These are phyloP conservation scores for Notolepis coatsorum DNA, from an alignment of 2,797 vertebrate species.

Conservation along the genomic window DNA sequence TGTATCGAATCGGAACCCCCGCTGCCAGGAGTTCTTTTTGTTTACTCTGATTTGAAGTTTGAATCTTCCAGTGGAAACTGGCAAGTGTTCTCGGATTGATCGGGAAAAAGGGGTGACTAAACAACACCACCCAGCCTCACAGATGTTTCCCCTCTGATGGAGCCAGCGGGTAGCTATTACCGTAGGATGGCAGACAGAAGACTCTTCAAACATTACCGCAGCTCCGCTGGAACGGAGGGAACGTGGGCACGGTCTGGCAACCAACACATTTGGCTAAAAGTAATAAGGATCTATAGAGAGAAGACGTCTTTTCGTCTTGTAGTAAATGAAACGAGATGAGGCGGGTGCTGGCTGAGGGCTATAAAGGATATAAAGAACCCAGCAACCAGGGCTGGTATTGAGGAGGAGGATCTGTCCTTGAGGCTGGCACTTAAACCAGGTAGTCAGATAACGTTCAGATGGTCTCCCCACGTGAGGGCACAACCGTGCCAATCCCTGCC, in stretches of 20 bases:
- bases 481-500: conserved; percentile 51
- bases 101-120: conserved; percentile 29
- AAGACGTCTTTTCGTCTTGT: conserved; percentile 32
- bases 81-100: conserved; percentile 43
- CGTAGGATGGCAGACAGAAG: conserved; percentile 34
- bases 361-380: conserved; percentile 14
- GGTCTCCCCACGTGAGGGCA: conserved; percentile 71
- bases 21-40: conserved; percentile 4
- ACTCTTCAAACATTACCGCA: conserved; percentile 19
- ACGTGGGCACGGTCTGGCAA: conserved; percentile 28
- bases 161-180: conserved; percentile 50
- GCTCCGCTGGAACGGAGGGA: conserved; percentile 22
- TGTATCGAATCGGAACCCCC: background rate
- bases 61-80: conserved; percentile 11
- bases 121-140: conserved; percentile 33
- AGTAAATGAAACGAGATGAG: conserved; percentile 41
- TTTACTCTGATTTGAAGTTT: background rate
- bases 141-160: conserved; percentile 38
- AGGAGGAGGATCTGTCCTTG: conserved; percentile 60
- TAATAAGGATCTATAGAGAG: conserved; percentile 27
- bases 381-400: conserved; percentile 27
- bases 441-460: conserved; percentile 69
- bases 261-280: conserved; percentile 40
- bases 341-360: conserved; percentile 29
- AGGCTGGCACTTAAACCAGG: conserved; percentile 67